phyloP scores from a whole-genome alignment of 2,888 invertebrate genomes.

The Pardosa pseudoannulata region DNA sequence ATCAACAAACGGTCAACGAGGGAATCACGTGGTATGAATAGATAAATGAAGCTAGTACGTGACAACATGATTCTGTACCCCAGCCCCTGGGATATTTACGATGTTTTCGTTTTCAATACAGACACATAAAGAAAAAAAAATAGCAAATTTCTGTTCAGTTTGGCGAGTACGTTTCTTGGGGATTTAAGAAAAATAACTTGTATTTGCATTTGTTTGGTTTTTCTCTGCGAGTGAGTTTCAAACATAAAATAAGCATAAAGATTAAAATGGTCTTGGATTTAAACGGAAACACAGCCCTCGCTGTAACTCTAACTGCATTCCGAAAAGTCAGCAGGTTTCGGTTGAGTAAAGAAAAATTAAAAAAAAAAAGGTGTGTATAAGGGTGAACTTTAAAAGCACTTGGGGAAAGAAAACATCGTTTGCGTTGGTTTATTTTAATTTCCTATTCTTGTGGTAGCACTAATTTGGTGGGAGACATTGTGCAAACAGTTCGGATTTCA shows the following conservation, averaged over 20 bases:
- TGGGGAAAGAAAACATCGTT: too few species aligned
- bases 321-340: too few species aligned
- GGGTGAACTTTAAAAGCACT: too few species aligned
- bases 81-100: slow-evolving; percentile 27
- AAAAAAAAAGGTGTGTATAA: too few species aligned
- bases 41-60: slow-evolving; percentile 66
- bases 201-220: not conserved
- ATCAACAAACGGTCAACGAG: slow-evolving; percentile 68
- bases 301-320: too few species aligned
- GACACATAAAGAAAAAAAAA: slow-evolving; percentile 12
- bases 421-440: too few species aligned
- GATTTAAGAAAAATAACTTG: not conserved
- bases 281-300: too few species aligned
- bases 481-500: too few species aligned
- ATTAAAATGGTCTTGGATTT: too few species aligned
- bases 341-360: too few species aligned
- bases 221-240: not conserved
- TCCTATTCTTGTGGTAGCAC: too few species aligned
- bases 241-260: not conserved
- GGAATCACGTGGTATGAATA: slow-evolving; percentile 70
- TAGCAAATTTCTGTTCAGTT: not conserved
- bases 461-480: too few species aligned
- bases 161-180: not conserved
- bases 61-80: slow-evolving; percentile 62
- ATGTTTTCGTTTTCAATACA: slow-evolving; percentile 22